A percentile compares a stretch with the other conserved stretches of the same genome.
Evolutionary conservation across 2,888 invertebrate genomes (phyloP).

Genomic region (Epirrita christyi): DNA sequence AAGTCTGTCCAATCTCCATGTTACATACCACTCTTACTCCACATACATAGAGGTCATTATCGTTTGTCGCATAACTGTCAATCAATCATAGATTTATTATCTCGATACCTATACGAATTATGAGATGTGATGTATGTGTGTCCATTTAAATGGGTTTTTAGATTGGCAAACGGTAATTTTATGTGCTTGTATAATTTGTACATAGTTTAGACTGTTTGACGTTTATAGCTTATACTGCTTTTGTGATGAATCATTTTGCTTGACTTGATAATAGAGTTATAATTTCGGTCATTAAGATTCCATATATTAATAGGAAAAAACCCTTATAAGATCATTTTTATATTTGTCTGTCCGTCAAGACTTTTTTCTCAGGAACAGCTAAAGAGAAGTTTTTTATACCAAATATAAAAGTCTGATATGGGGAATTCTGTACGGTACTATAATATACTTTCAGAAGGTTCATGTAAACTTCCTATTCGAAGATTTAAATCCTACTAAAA

Average conservation of each 20-base stretch:
- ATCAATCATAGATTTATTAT: conserved; percentile 12
- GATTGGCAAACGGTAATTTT: conserved; percentile 32
- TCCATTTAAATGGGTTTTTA: conserved; percentile 34
- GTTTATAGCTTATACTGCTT: neutral
- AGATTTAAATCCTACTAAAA: too few species aligned
- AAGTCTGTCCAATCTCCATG: conserved; percentile 2
- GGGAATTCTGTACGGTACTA: too few species aligned
- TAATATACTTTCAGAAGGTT: too few species aligned
- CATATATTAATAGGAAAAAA: too few species aligned
- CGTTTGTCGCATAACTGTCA: conserved; percentile 8
- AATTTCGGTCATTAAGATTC: too few species aligned
- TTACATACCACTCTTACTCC: conserved; percentile 5
- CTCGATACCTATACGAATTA: conserved; percentile 13
- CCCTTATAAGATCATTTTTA: too few species aligned
- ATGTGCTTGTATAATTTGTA: conserved; percentile 19
- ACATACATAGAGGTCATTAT: conserved; percentile 11
- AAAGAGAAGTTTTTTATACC: too few species aligned
- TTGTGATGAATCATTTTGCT: neutral
- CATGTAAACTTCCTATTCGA: too few species aligned
- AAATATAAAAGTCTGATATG: too few species aligned
- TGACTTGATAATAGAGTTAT: too few species aligned
- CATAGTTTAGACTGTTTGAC: neutral
- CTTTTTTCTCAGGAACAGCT: too few species aligned
- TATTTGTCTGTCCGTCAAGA: too few species aligned
- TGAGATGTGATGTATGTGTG: conserved; percentile 24